A percentile compares a stretch with the other conserved stretches of the same genome.
Conservation (phyloP, 1,140 invertebrate genomes). For the Cherax quadricarinatus region DNA sequence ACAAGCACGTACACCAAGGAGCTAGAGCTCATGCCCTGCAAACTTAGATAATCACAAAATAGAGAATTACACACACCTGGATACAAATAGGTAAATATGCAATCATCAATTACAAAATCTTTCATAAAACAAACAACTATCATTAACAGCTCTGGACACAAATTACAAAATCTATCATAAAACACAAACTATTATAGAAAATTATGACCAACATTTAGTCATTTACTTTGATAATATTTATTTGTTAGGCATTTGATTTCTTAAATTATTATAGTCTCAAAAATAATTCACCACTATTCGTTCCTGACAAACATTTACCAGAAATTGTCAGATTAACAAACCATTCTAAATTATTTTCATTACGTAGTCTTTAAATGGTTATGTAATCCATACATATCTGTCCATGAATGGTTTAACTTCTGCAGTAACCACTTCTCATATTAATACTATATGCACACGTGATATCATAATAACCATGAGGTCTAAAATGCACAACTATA, state of each 20-base stretch:
- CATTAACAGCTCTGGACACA: neutral
- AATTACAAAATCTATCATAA: neutral
- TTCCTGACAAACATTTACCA: neutral
- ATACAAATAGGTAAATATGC: neutral
- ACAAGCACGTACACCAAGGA: too few relatives aligned
- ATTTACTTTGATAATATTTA: neutral
- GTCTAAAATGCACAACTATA: neutral
- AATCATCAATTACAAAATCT: neutral
- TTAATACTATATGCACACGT: neutral
- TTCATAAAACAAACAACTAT: neutral
- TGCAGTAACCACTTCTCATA: neutral
- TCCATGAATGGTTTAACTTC: neutral
- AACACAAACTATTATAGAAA: neutral
- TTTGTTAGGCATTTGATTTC: neutral
- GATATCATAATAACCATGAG: slow-evolving; percentile 26
- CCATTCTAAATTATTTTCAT: neutral
- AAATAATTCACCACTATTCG: neutral
- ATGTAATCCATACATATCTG: neutral
- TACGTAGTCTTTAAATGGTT: neutral
- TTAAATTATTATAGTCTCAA: neutral
- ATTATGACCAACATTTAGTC: neutral
- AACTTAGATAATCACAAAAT: too few relatives aligned
- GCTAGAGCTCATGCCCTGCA: too few relatives aligned
- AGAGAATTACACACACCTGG: neutral
- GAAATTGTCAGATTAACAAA: neutral